phyloP scores from a whole-genome alignment of 2,113 vertebrate genomes.

The Bufo bufo region DNA sequence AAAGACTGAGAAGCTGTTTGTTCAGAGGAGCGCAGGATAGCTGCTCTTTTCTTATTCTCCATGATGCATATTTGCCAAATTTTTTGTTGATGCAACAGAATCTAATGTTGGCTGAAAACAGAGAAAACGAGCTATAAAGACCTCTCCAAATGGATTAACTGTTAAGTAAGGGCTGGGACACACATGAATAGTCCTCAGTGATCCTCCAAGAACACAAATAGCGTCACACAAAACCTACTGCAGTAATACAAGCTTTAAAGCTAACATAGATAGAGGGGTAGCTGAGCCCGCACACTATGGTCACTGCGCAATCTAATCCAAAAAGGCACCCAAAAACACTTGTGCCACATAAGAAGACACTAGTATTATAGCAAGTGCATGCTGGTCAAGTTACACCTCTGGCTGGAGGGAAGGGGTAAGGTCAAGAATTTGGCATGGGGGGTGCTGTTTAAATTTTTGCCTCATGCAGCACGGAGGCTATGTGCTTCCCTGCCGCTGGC shows the following conservation, averaged over 20 bases:
- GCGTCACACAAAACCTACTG: background rate
- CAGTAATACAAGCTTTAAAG: background rate
- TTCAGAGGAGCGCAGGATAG: constrained; percentile 25
- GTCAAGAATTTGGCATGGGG: no score
- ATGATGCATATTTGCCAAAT: constrained; percentile 25
- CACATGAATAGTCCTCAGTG: background rate
- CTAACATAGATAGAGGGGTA: no score
- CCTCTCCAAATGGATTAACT: constrained; percentile 10
- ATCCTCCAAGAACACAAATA: background rate
- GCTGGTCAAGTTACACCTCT: no score
- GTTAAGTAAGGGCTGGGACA: background rate
- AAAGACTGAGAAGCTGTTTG: constrained; percentile 31
- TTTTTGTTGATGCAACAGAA: constrained; percentile 29
- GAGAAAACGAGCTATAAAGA: background rate
- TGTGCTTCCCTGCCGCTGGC: no score
- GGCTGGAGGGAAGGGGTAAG: no score
- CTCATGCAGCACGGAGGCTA: no score
- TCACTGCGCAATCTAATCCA: no score
- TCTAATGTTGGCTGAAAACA: constrained; percentile 13
- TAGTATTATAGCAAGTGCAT: no score
- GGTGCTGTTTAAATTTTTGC: no score
- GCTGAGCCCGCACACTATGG: no score
- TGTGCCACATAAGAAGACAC: no score
- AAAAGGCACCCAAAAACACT: no score
- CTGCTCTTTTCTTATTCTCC: constrained; percentile 40